Base-by-base conservation (phyloP, 2,797 vertebrate species). In the Cryptoblepharus egeriae region DNA sequence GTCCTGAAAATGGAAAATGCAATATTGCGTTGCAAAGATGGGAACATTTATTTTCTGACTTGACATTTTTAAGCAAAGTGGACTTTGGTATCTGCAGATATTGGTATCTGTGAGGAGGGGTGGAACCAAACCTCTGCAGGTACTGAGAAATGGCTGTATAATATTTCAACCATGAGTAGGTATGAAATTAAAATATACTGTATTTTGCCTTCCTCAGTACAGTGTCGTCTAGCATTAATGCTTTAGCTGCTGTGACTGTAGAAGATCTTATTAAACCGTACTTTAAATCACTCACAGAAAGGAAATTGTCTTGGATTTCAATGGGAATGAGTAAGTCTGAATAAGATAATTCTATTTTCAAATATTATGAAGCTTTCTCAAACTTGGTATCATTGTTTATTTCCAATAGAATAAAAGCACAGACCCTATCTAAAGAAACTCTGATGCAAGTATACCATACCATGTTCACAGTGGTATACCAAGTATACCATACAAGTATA, bases 221-320 rank as follows among this genome's bases (percentile, higher is more conserved):
- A 0, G 98, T 98, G 90, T 99, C 98, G 28, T 99, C 98, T 92
- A 98, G 98, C 88, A 97, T 99, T 88, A 99, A 98, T 35, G 97
- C 98, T 22, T 90, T 99, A 88, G 96, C 98, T 78, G 96, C 98
- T 0, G 98, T 99, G 49, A 98, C 98, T 0, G 93, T 98, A 0
- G 96, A 98, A 94, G 98, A 99, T 79, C 90, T 99, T 64, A 92
- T 99, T 82, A 97, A 91, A 90, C 98, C 98, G 0, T 49, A 91
- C 91, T 93, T 94, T 77, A 80, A 0, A 45, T 94, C 91, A 0
- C 91, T 98, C 74, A 97, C 97, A 74, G 98, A 99, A 89, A 96
- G 90, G 83, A 93, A 96, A 39, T 91, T 99, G 67, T 97, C 96
- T 58, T 95, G 97, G 96, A 93, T 94, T 90, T 98, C 97, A 37